Conservation (phyloP, 2,797 vertebrate species). For the Ispidina picta region DNA sequence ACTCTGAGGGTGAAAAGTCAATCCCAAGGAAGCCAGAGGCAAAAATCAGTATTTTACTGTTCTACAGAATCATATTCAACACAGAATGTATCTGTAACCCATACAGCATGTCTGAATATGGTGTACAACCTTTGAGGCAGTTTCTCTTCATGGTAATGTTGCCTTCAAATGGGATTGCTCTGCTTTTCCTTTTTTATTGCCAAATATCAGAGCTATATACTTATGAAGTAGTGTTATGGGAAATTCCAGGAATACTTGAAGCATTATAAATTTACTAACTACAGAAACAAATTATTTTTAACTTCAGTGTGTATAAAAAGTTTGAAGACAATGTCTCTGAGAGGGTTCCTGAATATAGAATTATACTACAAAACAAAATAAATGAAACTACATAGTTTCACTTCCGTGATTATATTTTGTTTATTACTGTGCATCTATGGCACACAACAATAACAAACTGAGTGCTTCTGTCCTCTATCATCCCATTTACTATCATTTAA, state of each 20-base stretch:
- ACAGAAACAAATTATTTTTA: background rate
- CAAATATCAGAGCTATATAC: background rate
- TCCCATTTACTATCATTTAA: background rate
- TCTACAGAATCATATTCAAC: background rate
- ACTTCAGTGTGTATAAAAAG: background rate
- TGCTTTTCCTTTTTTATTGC: background rate
- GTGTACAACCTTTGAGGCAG: background rate
- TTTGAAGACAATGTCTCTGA: background rate
- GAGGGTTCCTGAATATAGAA: background rate
- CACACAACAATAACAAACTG: background rate
- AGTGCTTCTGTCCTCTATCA: background rate
- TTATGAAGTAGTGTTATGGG: fast-evolving
- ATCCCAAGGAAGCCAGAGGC: background rate
- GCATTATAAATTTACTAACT: background rate
- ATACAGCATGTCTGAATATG: background rate
- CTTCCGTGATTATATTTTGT: background rate
- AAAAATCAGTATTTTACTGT: background rate
- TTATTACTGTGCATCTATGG: background rate
- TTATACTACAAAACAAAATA: background rate
- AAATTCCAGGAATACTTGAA: background rate
- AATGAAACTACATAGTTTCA: background rate
- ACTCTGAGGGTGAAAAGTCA: background rate
- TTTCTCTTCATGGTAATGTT: background rate
- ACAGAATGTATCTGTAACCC: background rate
- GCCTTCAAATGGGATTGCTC: background rate